Evolutionary conservation across 2,113 vertebrate genomes (phyloP).

Genomic region (Albula glossodonta): DNA sequence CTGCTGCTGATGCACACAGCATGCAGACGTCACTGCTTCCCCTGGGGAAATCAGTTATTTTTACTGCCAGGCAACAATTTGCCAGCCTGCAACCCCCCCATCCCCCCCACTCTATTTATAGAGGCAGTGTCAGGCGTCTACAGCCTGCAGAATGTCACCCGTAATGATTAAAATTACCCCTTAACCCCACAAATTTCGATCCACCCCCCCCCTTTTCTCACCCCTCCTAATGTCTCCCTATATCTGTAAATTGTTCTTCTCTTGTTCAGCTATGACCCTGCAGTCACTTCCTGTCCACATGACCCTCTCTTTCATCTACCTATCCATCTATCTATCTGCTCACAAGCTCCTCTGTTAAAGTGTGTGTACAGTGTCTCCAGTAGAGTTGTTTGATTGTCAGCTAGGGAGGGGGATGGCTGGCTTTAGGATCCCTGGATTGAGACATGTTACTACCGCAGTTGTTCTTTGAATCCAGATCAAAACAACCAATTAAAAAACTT

Average conservation of each 20-base stretch:
- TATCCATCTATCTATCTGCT: no score
- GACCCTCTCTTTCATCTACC: no score
- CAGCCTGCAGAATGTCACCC: neutral
- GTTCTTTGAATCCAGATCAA: no score
- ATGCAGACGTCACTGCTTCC: neutral
- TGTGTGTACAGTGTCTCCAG: no score
- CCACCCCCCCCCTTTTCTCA: neutral
- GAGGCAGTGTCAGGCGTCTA: neutral
- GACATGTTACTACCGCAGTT: no score
- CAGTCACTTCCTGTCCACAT: no score
- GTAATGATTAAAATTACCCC: neutral
- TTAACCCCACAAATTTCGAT: neutral
- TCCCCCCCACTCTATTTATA: slow-evolving; percentile 5
- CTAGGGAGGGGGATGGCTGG: no score
- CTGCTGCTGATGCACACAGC: slow-evolving; percentile 25
- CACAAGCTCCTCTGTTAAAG: no score
- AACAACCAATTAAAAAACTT: no score
- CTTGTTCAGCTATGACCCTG: neutral
- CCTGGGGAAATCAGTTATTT: slow-evolving; percentile 18
- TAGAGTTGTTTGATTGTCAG: no score
- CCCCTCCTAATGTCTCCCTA: neutral
- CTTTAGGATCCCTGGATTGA: no score
- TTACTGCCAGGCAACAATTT: slow-evolving; percentile 16
- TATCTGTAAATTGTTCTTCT: neutral
- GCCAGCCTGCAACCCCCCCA: neutral